These are phyloP conservation scores for Vanacampus margaritifer DNA, from an alignment of 2,113 vertebrate genomes.

Conservation along the genomic window DNA sequence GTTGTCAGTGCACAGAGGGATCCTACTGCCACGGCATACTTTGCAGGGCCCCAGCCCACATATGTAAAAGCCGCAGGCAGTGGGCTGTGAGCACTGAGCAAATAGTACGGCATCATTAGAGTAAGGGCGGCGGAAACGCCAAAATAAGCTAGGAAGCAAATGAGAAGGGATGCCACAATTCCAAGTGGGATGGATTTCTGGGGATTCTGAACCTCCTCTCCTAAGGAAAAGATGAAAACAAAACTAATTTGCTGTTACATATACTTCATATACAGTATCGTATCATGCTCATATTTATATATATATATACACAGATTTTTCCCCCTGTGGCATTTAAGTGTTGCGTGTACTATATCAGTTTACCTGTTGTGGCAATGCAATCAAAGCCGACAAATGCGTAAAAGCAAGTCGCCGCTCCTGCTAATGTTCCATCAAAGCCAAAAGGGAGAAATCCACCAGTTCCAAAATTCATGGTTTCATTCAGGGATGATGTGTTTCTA, in stretches of 20 bases:
- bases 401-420: constrained; percentile 67
- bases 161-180: constrained; percentile 76
- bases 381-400: constrained; percentile 70
- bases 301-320: too few relatives aligned
- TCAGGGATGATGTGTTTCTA: constrained; percentile 67
- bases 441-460: constrained; percentile 76
- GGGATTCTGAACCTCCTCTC: constrained; percentile 77
- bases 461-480: constrained; percentile 66
- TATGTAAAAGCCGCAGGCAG: constrained; percentile 78
- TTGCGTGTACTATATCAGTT: neutral
- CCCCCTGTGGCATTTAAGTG: too few relatives aligned
- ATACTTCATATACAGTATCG: too few relatives aligned
- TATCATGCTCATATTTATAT: too few relatives aligned
- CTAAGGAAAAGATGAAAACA: constrained; percentile 46
- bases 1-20: constrained; percentile 72
- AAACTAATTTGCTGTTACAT: too few relatives aligned
- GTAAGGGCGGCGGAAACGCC: constrained; percentile 80
- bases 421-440: constrained; percentile 59
- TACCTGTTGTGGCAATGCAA: constrained; percentile 67
- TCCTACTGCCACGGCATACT: constrained; percentile 68
- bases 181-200: constrained; percentile 77
- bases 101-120: constrained; percentile 81
- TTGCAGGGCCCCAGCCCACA: constrained; percentile 74
- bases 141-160: constrained; percentile 80
- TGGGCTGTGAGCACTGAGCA: constrained; percentile 72